These are phyloP conservation scores for Muscicapa adusta DNA, from an alignment of 2,113 vertebrate genomes.

Conservation along the genomic window DNA sequence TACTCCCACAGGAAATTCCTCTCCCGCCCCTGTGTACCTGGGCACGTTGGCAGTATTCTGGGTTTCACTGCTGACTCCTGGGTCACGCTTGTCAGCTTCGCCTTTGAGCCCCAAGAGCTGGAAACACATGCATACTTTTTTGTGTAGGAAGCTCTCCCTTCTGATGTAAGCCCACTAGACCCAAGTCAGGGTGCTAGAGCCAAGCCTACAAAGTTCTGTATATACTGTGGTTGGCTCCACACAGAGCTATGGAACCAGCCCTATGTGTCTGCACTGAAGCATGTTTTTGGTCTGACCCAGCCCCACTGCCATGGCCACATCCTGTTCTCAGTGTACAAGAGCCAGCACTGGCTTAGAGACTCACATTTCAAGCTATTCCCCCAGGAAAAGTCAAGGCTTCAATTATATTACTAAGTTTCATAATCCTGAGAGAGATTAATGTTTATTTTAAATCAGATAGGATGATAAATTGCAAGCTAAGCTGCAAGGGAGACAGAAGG, in stretches of 20 bases:
- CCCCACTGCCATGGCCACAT: too few relatives aligned
- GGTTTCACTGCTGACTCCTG: background rate
- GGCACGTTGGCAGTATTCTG: background rate
- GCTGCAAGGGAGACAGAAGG: background rate
- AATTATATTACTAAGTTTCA: background rate
- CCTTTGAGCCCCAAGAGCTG: background rate
- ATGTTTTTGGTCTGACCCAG: background rate
- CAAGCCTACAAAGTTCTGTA: background rate
- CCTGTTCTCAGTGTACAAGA: background rate
- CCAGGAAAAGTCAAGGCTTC: background rate
- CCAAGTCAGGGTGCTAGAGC: background rate
- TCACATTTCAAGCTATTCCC: background rate
- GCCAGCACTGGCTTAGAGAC: background rate
- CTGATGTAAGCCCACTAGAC: background rate
- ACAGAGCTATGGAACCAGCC: background rate
- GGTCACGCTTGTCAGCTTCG: background rate
- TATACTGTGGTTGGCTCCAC: background rate
- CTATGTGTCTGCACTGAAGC: background rate
- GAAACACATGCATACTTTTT: accelerated
- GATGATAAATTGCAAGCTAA: background rate
- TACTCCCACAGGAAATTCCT: background rate
- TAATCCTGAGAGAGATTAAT: background rate
- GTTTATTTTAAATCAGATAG: background rate
- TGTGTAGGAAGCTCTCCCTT: background rate
- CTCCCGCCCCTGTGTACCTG: background rate